Evolutionary conservation across 2,113 vertebrate genomes (phyloP).

Genomic region (Phocoena phocoena): DNA sequence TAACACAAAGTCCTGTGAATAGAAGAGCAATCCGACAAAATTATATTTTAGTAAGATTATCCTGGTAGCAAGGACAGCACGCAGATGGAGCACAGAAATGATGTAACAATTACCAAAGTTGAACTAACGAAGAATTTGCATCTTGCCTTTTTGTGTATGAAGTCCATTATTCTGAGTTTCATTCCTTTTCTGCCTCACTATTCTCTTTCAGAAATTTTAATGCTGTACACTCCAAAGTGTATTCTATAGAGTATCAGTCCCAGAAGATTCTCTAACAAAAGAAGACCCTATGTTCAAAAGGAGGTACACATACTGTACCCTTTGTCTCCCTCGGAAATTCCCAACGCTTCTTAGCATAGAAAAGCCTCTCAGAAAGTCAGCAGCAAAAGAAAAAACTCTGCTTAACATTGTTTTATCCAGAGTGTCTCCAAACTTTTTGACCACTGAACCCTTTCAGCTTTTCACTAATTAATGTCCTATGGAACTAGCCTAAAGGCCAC

Average conservation of each 20-base stretch:
- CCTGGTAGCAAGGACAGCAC: not conserved
- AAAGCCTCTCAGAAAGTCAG: not conserved
- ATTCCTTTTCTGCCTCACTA: not conserved
- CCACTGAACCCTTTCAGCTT: not conserved
- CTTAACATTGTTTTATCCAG: not conserved
- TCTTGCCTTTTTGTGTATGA: not conserved
- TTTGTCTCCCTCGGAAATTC: not conserved
- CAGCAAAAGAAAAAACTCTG: not conserved
- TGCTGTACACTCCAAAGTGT: not conserved
- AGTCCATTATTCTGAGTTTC: not conserved
- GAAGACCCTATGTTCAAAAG: not conserved
- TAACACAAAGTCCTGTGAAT: not conserved
- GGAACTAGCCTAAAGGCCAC: not conserved
- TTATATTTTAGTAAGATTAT: not conserved
- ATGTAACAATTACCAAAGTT: not conserved
- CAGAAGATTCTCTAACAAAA: not conserved
- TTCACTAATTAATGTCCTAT: slow-evolving; percentile 8
- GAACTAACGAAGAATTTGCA: not conserved
- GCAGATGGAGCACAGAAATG: not conserved
- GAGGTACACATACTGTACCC: not conserved
- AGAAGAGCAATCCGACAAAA: not conserved
- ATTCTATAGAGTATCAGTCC: not conserved
- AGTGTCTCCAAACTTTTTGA: not conserved
- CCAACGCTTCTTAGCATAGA: not conserved
- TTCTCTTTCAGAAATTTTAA: not conserved